Evolutionary conservation across 1,140 invertebrate species (phyloP), one percentile per base, ranked within the genome.

Genomic region (Colletes gigas): DNA sequence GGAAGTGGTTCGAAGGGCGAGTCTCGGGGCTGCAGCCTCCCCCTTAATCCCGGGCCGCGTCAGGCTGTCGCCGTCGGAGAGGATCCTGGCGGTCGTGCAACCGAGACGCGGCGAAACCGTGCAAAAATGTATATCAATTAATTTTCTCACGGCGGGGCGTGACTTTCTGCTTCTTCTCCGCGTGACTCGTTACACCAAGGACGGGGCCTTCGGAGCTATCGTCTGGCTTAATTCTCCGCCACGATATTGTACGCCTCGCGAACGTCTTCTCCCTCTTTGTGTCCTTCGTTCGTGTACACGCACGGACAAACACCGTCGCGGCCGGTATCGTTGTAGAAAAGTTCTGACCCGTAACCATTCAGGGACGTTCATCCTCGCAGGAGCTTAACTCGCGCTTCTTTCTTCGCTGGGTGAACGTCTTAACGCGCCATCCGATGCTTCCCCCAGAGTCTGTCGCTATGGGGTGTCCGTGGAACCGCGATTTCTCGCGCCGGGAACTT

Each of bases 41-140:
- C 30, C 30, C 2, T 30, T 30, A 30, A 30, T 30, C 30, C 30
- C 2, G 1, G 30, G 30, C 30, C 6, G 44, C 44, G 9, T 47
- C 44, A 47, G 44, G 44, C 44, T 47, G 44, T 47, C 44, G 44
- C 44, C 44, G 44, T 47, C 17, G 44, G 44, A 8, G 8, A 54
- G 74, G 14, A 30, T 9, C n/a, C 30, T 30, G 15, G 5, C 19
- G 21, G 55, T 15, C 12, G 77, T 59, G 66, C 39, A 47, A 72
- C 47, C n/a, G 59, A 59, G 68, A 75, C 50, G 67, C 52, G 9
- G 59, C 47, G 54, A 73, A 60, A 78, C 44, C 59, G 21, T 47
- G 50, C 71, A 83, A 86, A 85, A 86, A 81, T 83, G 63, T 80
- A 66, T 84, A 84, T 88, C 87, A 81, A 88, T 88, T 88, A 87